Percentiles rank a stretch among this genome's conserved stretches.
Conservation (phyloP, 2,113 vertebrate species). For the Actinemys pallida region DNA sequence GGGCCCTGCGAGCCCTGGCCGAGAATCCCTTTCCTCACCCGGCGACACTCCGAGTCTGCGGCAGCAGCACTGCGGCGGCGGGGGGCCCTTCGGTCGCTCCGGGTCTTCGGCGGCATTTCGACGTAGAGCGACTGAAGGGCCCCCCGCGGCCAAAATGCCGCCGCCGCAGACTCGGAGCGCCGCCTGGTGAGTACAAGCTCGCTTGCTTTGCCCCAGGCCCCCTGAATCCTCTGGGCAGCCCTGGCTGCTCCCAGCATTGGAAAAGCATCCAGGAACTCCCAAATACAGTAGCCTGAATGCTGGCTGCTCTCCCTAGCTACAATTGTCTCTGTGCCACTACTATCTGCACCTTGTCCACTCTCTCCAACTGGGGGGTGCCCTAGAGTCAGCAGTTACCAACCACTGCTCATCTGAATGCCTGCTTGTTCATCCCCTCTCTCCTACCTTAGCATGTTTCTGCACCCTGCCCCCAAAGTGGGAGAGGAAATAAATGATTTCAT, state of each 20-base stretch:
- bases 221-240: no score
- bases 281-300: background rate
- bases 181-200: no score
- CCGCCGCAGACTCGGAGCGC: no score
- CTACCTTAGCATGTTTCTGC: accelerated
- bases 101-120: no score
- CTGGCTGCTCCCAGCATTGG: background rate
- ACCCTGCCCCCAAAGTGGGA: background rate
- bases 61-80: no score
- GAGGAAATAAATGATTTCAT: background rate
- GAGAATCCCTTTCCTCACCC: no score
- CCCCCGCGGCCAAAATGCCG: no score
- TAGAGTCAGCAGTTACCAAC: background rate
- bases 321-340: accelerated
- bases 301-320: background rate
- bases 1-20: no score
- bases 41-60: no score
- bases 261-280: background rate
- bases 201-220: no score
- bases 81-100: no score
- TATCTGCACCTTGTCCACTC: background rate
- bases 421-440: background rate
- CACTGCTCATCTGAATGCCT: background rate
- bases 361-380: background rate
- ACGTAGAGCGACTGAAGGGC: no score